A percentile compares a stretch with the other conserved stretches of the same genome.
Evolutionary conservation across 1,140 invertebrate genomes (phyloP).

Genomic region (Dreissena polymorpha): DNA sequence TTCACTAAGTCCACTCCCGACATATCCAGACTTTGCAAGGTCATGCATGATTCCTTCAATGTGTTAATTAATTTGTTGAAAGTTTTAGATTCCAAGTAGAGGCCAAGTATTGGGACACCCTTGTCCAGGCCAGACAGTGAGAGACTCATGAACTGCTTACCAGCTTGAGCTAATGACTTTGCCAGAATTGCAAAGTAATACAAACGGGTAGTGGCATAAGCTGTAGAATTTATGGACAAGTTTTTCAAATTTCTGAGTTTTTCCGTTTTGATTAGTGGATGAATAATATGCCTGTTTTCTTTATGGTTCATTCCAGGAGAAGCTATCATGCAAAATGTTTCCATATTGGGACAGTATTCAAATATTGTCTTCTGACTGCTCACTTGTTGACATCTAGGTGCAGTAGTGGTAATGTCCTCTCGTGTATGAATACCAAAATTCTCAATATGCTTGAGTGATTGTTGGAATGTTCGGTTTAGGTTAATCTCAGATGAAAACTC

Average conservation of each 20-base stretch:
- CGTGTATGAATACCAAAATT: constrained; percentile 51
- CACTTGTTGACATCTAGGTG: constrained; percentile 35
- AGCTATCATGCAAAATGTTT: constrained; percentile 65
- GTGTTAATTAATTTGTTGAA: background rate
- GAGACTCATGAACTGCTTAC: constrained; percentile 38
- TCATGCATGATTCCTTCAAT: constrained; percentile 34
- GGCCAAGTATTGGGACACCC: constrained; percentile 17
- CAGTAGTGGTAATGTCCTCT: constrained; percentile 36
- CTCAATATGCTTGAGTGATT: constrained; percentile 55
- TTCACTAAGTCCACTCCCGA: constrained; percentile 38
- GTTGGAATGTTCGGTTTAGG: constrained; percentile 55
- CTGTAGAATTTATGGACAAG: constrained; percentile 52
- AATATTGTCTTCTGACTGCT: constrained; percentile 60
- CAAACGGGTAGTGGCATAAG: constrained; percentile 40
- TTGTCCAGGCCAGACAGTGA: constrained; percentile 42
- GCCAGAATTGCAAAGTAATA: constrained; percentile 52
- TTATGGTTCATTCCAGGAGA: constrained; percentile 49
- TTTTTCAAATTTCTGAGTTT: constrained; percentile 37
- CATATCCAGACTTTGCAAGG: constrained; percentile 35
- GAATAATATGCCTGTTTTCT: constrained; percentile 27
- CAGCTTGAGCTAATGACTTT: constrained; percentile 30
- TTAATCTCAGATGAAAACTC: constrained; percentile 58
- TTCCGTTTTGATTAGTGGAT: constrained; percentile 44
- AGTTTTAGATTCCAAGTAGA: constrained; percentile 30
- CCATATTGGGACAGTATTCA: constrained; percentile 65